A percentile compares a stretch with the other conserved stretches of the same genome.
These are phyloP conservation scores for Spodoptera littoralis DNA, from an alignment of 2,888 invertebrate genomes.

Conservation along the genomic window DNA sequence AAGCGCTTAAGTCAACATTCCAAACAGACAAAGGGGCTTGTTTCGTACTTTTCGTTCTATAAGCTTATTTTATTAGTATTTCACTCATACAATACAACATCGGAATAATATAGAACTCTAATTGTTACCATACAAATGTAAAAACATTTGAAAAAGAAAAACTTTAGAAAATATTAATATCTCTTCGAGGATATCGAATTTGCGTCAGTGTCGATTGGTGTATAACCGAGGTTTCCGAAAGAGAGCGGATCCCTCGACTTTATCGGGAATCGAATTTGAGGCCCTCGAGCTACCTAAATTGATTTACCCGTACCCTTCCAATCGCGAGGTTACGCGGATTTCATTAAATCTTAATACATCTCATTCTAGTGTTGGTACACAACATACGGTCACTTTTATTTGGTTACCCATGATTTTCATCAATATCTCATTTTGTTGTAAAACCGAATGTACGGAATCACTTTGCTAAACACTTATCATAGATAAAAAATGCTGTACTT, in stretches of 20 bases:
- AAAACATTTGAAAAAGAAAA: conserved; percentile 5
- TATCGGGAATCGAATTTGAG: conserved; percentile 84
- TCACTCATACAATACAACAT: not conserved
- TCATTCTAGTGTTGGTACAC: conserved; percentile 49
- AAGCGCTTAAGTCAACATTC: conserved; percentile 23
- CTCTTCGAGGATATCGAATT: conserved; percentile 75
- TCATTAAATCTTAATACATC: conserved; percentile 65
- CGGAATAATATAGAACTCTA: no score
- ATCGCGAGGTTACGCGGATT: conserved; percentile 68
- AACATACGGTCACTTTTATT: conserved; percentile 11
- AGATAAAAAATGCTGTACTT: no score
- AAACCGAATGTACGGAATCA: no score
- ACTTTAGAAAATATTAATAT: conserved; percentile 64
- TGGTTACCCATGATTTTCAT: not conserved
- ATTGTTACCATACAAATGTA: not conserved
- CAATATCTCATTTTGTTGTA: no score
- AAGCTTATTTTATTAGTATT: not conserved
- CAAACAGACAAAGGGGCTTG: conserved; percentile 3
- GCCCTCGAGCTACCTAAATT: conserved; percentile 81
- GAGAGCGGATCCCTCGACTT: conserved; percentile 74
- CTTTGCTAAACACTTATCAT: no score
- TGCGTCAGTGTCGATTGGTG: conserved; percentile 73
- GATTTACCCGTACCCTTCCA: conserved; percentile 80
- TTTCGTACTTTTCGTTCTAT: not conserved
- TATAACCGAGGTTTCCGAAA: conserved; percentile 74